Evolutionary conservation across 2,888 invertebrate species (phyloP), one percentile per base, ranked within the genome.

Genomic region (Eupeodes luniger): DNA sequence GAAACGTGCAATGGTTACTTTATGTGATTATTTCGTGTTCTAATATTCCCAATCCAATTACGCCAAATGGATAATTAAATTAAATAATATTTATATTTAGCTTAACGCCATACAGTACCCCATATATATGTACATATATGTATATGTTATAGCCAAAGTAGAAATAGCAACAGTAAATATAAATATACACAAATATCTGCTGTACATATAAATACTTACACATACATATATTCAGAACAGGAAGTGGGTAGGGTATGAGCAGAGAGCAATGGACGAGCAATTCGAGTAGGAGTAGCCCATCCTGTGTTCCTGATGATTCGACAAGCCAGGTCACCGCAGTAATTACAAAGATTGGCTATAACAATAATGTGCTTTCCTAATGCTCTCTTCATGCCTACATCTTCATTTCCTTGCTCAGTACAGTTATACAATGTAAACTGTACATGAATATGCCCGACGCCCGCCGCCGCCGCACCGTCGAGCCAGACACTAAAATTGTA

Each of bases 21-120:
- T 75, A 85, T 81, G 81, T 70, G 88, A 88, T 88, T 88, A 88
- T 88, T 88, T 85, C 88, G 81, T 85, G 85, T 81, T 88, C 88
- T 88, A 85, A 88, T 88, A 88, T 88, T 85, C 88, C 81, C 88
- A 85, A 88, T 88, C 88, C 85, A 88, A 88, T 88, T 88, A 88
- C 81, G 81, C 67, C 88, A 81, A 88, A 88, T 88, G 81, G 85
- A 85, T 88, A 88, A 88, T 88, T 88, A 88, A 78, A 85, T 88
- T 81, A 88, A 88, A 88, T 88, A 88, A 85, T 88, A 88, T 88
- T 88, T 88, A 88, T 88, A 81, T 78, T 75, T 19, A 78, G 88
- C 88, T 88, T 85, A 85, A 70, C 77, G 59, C 84, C 87, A 67
- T 49, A 14, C 40, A 70, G 40, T 70, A 64, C 27, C 40, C 77